Base-by-base conservation (phyloP, 2,888 invertebrate genomes). In the Melanostoma scalare region DNA sequence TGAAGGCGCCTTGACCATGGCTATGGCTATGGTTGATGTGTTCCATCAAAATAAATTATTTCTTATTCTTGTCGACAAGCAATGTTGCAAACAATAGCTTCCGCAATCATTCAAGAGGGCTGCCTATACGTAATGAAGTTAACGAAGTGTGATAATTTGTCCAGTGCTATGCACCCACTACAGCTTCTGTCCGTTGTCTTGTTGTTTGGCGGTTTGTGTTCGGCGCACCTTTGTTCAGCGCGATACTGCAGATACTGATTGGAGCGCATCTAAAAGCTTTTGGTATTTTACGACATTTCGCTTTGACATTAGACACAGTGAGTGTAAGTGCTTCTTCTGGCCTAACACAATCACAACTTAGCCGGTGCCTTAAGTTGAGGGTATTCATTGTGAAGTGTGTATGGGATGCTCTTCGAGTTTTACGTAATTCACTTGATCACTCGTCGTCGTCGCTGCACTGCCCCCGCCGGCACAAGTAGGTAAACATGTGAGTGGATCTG, bases 271-370 rank as follows among this genome's bases (percentile, higher is more conserved):
- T 46, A 33, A 71, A 74, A 65, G 71, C 67, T 75, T 75, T 71
- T 71, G 74, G 74, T 79, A 84, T 84, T 84, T 84, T 75, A 84
- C 84, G 84, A 79, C 84, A 84, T 75, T 84, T 84, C 50, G 61
- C 69, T 79, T 84, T 84, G 84, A 84, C 84, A 84, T 82, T 73
- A 63, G 81, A 77, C 76, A 40, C 63, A 68, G 60, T 73, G 38
- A 36, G 48, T 61, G 20, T 20, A 20, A 44, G 31, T 48, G 36
- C 73, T 60, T 67, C 35, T 61, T 8, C 52, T 61, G 69, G 53
- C 52, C 77, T 52, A 61, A 69, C 69, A 42, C 44, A 5, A 61
- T 20, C 55, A n/a, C 36, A 61, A 40, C 36, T 36, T 10, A 38
- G 53, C 44, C 56, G 48, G 55, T 38, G 8, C 35, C 74, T 50